Conservation (phyloP, 2,113 vertebrate genomes). For the Psittacara wagleri region DNA sequence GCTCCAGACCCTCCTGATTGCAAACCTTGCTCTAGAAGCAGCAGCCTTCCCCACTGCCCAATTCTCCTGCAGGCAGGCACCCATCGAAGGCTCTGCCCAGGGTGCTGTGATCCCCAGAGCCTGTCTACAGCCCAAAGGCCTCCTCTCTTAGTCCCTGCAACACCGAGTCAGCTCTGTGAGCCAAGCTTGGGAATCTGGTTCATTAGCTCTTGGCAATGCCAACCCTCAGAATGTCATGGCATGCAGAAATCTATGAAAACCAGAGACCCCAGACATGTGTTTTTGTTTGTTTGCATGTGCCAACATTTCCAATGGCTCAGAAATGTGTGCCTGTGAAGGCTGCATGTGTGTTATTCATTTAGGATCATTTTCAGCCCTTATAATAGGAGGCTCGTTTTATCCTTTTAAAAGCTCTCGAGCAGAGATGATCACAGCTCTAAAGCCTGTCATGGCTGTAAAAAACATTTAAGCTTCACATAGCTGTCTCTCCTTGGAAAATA, state of each 20-base stretch:
- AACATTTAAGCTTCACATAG: slow-evolving; percentile 4
- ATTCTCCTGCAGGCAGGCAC: rapidly evolving
- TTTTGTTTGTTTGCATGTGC: slow-evolving; percentile 68
- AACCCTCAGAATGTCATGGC: slow-evolving; percentile 44
- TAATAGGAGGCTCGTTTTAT: slow-evolving; percentile 51
- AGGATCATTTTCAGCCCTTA: slow-evolving; percentile 56
- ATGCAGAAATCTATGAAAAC: slow-evolving; percentile 64
- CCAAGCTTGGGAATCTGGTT: slow-evolving; percentile 19
- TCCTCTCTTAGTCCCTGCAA: neutral
- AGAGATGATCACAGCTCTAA: slow-evolving; percentile 25
- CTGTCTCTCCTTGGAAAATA: slow-evolving; percentile 3
- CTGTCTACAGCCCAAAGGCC: neutral
- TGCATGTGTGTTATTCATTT: slow-evolving; percentile 59
- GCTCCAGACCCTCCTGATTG: neutral
- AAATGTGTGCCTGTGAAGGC: slow-evolving; percentile 45
- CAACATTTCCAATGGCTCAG: slow-evolving; percentile 60
- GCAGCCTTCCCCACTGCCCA: neutral
- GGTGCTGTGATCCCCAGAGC: neutral
- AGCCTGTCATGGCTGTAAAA: slow-evolving; percentile 48
- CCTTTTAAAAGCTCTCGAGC: slow-evolving; percentile 35
- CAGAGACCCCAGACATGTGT: slow-evolving; percentile 59
- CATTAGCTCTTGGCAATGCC: slow-evolving; percentile 33
- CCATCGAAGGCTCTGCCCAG: rapidly evolving
- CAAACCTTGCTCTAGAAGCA: neutral
- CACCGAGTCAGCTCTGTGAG: neutral